These are phyloP conservation scores for Nebria salina DNA, from an alignment of 2,888 invertebrate species.

Conservation along the genomic window DNA sequence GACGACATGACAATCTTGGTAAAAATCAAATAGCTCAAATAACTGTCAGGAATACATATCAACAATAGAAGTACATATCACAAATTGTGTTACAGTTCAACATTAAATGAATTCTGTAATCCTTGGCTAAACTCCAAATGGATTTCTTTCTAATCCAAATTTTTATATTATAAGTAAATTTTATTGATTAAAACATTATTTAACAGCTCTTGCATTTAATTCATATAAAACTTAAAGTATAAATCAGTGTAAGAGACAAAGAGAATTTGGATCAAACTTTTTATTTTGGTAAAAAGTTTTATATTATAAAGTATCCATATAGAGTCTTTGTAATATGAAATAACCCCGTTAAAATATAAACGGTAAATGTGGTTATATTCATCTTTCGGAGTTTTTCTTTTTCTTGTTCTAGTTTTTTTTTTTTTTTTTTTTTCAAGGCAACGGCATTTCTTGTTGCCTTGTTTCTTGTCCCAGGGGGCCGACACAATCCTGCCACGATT, in stretches of 20 bases:
- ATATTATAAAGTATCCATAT: background rate
- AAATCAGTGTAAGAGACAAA: no score
- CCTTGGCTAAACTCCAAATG: background rate
- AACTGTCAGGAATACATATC: background rate
- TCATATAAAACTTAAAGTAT: no score
- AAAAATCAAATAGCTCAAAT: background rate
- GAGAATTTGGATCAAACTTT: background rate
- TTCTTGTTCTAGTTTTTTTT: background rate
- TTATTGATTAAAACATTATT: background rate
- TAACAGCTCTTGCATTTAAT: no score
- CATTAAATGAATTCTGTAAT: background rate
- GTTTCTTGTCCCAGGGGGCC: conserved; percentile 37
- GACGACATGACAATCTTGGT: background rate
- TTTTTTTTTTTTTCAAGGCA: background rate
- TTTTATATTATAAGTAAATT: background rate
- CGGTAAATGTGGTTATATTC: conserved; percentile 43
- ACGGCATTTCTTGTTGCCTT: conserved; percentile 6
- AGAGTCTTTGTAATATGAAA: conserved; percentile 5
- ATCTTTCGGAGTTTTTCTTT: conserved; percentile 31
- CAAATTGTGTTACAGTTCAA: background rate
- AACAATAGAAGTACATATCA: background rate
- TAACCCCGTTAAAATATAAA: conserved; percentile 34
- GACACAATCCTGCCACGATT: conserved; percentile 40
- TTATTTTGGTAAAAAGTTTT: background rate
- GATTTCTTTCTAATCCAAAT: background rate